Conservation (phyloP, 1,140 invertebrate species). For the Sesamia nonagrioides region DNA sequence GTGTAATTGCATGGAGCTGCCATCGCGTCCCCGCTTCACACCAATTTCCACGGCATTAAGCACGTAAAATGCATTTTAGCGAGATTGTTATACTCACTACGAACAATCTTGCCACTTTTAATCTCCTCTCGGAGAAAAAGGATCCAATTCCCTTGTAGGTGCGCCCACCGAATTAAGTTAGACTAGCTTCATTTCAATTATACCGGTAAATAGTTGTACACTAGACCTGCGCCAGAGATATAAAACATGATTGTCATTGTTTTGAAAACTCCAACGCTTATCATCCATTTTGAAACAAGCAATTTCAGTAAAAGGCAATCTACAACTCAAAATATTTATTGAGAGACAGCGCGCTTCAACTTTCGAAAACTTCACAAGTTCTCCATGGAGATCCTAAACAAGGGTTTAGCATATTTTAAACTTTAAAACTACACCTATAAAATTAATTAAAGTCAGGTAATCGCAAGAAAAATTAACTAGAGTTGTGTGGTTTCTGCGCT, state of each 20-base stretch:
- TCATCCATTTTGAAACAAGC: slow-evolving; percentile 5
- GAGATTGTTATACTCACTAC: slow-evolving; percentile 71
- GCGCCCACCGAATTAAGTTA: not conserved
- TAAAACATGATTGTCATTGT: not conserved
- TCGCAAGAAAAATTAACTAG: slow-evolving; percentile 54
- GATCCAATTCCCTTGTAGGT: not conserved
- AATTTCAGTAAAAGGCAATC: slow-evolving; percentile 46
- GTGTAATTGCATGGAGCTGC: slow-evolving; percentile 79
- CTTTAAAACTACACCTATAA: slow-evolving; percentile 21
- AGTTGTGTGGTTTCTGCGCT: slow-evolving; percentile 57
- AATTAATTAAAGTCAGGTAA: slow-evolving; percentile 49
- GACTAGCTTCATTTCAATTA: slow-evolving; percentile 13
- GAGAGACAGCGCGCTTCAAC: slow-evolving; percentile 33
- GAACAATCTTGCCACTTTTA: slow-evolving; percentile 74
- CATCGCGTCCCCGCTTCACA: slow-evolving; percentile 71
- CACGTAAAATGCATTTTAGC: slow-evolving; percentile 80
- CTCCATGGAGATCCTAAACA: not conserved
- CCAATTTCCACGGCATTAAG: slow-evolving; percentile 81
- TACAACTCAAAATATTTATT: slow-evolving; percentile 39
- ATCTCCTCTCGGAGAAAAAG: slow-evolving; percentile 28
- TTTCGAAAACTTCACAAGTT: slow-evolving; percentile 25
- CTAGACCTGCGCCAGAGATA: not conserved
- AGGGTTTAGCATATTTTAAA: slow-evolving; percentile 27
- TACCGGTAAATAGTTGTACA: not conserved
- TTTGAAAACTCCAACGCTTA: slow-evolving; percentile 5